Evolutionary conservation across 2,113 vertebrate species (phyloP), one percentile per base, ranked within the genome.

Genomic region (Trematomus loennbergii): DNA sequence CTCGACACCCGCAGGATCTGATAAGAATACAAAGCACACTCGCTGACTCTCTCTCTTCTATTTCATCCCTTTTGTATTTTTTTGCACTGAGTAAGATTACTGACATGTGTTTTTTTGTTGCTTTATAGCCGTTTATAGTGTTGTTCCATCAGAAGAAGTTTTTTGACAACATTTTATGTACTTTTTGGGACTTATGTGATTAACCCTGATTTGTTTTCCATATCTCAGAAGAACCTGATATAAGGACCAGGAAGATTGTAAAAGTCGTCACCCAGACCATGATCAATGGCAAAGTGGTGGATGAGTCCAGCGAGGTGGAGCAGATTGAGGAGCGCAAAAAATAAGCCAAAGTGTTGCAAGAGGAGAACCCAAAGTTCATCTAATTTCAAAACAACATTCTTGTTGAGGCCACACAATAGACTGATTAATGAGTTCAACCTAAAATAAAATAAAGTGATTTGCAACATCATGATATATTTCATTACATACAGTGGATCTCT

Each of bases 181-280:
- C 36, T 40, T 40, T 40, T 40, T 40, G 36, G 36, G 36, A 8
- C 36, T 40, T 40, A 40, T 29, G 29, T 4, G 29, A 29, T 29
- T 29, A 29, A 84, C 5, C 3, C 9, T 29, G 66, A 0, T 83
- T 81, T 2, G 0, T 67, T 40, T 45, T 81, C 11, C 78, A 40
- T 84, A 68, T 90, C 88, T 46, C 90, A 96, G 95, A 93, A 87
- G 93, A 94, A 5, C 95, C 95, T 0, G 95, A 96, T 0, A 88
- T 96, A 0, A 92, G 93, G 45, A 96, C 94, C 61, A 93, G 95
- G 87, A 96, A 95, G 92, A 96, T 96, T 36, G 95, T 96, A 7
- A 96, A 95, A 88, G 94, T 96, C 1, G 94, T 96, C 59, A 96
- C 95, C 33, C 95, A 96, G 91, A 96, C 95, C 12, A 94, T 96